Evolutionary conservation across 2,113 vertebrate genomes (phyloP).

Genomic region (Crotalus horridus): DNA sequence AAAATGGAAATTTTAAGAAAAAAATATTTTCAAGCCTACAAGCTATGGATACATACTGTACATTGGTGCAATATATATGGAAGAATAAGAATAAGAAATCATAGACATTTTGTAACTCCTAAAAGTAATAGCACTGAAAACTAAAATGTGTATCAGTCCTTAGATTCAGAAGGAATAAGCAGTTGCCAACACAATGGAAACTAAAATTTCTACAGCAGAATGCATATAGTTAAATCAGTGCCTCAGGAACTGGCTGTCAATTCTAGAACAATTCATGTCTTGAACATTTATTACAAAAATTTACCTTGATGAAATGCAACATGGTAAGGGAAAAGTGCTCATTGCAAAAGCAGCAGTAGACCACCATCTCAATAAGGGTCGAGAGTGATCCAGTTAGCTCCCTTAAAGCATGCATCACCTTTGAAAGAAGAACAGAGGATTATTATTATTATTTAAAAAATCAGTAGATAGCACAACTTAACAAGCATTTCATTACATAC

Average conservation of each 20-base stretch:
- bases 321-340: slow-evolving; percentile 90
- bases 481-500: not conserved
- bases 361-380: slow-evolving; percentile 91
- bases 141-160: not conserved
- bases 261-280: fast-evolving
- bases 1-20: not conserved
- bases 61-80: not conserved
- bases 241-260: fast-evolving
- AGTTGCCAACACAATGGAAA: not conserved
- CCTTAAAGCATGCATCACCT: slow-evolving; percentile 96
- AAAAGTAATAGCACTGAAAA: not conserved
- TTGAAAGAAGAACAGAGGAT: not conserved
- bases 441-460: not conserved
- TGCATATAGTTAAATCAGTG: fast-evolving
- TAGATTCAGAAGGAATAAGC: not conserved
- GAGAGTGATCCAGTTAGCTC: slow-evolving; percentile 88
- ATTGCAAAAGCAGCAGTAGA: slow-evolving; percentile 92
- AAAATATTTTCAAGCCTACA: not conserved
- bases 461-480: not conserved
- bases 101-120: not conserved
- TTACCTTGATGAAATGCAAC: slow-evolving; percentile 94
- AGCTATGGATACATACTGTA: not conserved
- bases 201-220: not conserved
- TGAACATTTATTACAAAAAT: not conserved
- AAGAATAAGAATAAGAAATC: not conserved